These are phyloP conservation scores for Dinoponera quadriceps DNA, from an alignment of 1,140 invertebrate species.

Conservation along the genomic window DNA sequence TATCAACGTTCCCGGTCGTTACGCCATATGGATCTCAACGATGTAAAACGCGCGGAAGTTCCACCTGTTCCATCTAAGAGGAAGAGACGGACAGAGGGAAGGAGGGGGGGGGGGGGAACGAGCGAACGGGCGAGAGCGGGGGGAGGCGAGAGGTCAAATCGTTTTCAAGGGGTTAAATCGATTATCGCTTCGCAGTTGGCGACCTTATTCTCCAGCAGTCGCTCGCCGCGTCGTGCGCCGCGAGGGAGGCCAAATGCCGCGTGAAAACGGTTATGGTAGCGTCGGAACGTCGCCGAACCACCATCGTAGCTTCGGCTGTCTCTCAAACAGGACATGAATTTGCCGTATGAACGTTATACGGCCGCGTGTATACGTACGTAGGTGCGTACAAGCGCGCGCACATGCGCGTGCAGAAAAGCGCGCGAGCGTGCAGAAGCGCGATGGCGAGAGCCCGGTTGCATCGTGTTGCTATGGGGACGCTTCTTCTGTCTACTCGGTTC, in stretches of 20 bases:
- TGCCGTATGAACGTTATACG: constrained; percentile 20
- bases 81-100: neutral
- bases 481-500: constrained; percentile 64
- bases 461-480: constrained; percentile 77
- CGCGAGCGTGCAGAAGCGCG: constrained; percentile 16
- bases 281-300: neutral
- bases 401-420: constrained; percentile 20
- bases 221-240: constrained; percentile 24
- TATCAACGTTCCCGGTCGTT: neutral
- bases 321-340: constrained; percentile 41
- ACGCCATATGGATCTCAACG: constrained; percentile 19
- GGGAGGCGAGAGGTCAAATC: constrained; percentile 31
- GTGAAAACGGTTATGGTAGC: neutral
- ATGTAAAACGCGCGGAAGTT: constrained; percentile 39
- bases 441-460: constrained; percentile 47
- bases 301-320: neutral
- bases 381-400: neutral
- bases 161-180: constrained; percentile 61
- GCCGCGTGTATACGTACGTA: neutral
- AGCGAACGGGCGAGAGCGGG: neutral
- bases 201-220: constrained; percentile 32
- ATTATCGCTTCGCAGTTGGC: constrained; percentile 65
- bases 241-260: neutral
- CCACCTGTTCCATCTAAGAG: constrained; percentile 45
- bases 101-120: neutral